Percentiles rank a stretch among this genome's conserved stretches.
Evolutionary conservation across 92 coral and sea anemone genomes (phyloP).

Genomic region (Scolanthus callimorphus): DNA sequence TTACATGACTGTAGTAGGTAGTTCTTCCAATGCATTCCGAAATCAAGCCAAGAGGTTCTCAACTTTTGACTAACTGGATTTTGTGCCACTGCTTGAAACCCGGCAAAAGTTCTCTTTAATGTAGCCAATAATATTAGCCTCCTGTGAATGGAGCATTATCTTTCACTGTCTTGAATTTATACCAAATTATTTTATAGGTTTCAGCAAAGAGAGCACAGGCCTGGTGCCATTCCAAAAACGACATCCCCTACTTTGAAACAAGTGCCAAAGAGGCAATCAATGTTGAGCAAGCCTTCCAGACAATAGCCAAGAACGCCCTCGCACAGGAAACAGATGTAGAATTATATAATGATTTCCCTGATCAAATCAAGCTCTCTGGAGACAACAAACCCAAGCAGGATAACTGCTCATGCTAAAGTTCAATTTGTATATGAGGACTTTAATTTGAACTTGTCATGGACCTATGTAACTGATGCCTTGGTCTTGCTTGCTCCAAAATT

Average conservation of each 20-base stretch:
- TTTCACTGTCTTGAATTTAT: not conserved
- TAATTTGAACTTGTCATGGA: not conserved
- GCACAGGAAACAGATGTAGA: slow-evolving; percentile 99
- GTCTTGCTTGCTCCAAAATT: too few relatives aligned
- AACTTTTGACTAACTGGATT: too few relatives aligned
- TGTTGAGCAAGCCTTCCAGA: slow-evolving; percentile 98
- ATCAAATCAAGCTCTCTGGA: slow-evolving; percentile 89
- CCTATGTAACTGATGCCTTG: too few relatives aligned
- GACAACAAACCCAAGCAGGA: slow-evolving; percentile 85
- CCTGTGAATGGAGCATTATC: too few relatives aligned
- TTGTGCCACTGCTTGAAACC: too few relatives aligned
- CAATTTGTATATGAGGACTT: slow-evolving; percentile 4
- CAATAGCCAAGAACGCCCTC: slow-evolving; percentile 96
- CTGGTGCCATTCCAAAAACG: slow-evolving; percentile 98
- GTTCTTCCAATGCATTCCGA: too few relatives aligned
- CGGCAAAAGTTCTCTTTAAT: too few relatives aligned
- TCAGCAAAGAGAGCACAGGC: slow-evolving; percentile 94
- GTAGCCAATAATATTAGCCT: too few relatives aligned
- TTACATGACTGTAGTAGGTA: too few relatives aligned
- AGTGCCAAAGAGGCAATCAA: slow-evolving; percentile 99
- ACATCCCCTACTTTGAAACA: slow-evolving; percentile 96
- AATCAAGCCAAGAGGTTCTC: too few relatives aligned
- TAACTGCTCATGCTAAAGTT: slow-evolving; percentile 77
- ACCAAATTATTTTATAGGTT: slow-evolving; percentile 41
- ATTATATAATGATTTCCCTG: slow-evolving; percentile 97